Evolutionary conservation across 2,797 vertebrate genomes (phyloP).

Genomic region (Merluccius polli): DNA sequence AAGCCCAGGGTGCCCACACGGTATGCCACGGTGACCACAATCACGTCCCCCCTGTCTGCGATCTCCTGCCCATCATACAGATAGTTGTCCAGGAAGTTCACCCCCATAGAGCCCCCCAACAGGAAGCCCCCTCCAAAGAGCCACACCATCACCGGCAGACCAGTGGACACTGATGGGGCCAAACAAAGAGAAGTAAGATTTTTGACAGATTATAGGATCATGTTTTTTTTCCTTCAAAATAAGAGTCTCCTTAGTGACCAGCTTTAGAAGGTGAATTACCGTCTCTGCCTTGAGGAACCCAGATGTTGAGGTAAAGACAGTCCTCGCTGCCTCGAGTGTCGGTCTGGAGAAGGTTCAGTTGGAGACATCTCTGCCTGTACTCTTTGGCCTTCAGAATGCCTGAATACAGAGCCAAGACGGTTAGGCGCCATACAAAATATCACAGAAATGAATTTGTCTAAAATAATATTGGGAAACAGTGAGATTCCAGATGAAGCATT

Average conservation of each 20-base stretch:
- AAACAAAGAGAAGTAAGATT: neutral
- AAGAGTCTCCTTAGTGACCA: neutral
- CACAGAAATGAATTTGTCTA: neutral
- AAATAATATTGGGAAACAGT: neutral
- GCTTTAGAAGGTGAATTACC: neutral
- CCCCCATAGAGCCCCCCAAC: conserved; percentile 74
- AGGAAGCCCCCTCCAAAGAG: conserved; percentile 86
- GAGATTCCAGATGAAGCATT: neutral
- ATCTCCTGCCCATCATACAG: conserved; percentile 86
- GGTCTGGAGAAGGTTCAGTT: conserved; percentile 70
- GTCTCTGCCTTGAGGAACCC: conserved; percentile 79
- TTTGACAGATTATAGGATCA: neutral
- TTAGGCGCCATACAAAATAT: neutral
- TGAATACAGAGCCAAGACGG: conserved; percentile 41
- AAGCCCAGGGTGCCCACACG: conserved; percentile 88
- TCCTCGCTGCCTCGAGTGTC: conserved; percentile 76
- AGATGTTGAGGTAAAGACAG: conserved; percentile 95
- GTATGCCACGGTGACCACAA: conserved; percentile 90
- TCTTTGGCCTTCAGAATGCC: conserved; percentile 74
- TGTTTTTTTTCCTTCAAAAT: neutral
- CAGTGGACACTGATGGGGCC: conserved; percentile 74
- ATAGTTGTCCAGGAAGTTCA: conserved; percentile 82
- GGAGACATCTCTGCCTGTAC: conserved; percentile 76
- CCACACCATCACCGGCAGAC: conserved; percentile 90
- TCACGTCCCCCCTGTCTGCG: conserved; percentile 84